Evolutionary conservation across 2,113 vertebrate genomes (phyloP).

Genomic region (Sylvicapra grimmia): DNA sequence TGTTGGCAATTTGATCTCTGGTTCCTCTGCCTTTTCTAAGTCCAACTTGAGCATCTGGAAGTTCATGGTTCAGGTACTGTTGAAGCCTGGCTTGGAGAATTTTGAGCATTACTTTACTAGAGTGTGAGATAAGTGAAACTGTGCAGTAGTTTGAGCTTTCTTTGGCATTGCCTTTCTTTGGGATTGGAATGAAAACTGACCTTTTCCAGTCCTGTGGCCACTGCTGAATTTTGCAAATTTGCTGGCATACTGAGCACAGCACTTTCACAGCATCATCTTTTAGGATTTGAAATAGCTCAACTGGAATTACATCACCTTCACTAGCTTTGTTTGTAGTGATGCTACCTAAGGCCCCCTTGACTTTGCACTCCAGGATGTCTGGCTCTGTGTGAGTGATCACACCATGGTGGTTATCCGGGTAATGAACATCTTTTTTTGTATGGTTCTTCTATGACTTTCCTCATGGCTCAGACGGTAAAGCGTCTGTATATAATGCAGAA

Average conservation of each 20-base stretch:
- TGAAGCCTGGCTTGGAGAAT: background rate
- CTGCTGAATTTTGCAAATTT: background rate
- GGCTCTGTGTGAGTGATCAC: background rate
- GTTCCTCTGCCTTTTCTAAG: background rate
- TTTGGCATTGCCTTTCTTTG: background rate
- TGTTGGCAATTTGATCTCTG: background rate
- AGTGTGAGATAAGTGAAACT: background rate
- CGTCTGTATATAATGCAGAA: too few relatives aligned
- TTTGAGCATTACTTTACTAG: background rate
- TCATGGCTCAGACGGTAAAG: too few relatives aligned
- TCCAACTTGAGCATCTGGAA: background rate
- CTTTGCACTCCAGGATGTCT: background rate
- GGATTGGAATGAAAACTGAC: background rate
- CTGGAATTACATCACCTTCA: background rate
- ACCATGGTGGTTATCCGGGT: background rate
- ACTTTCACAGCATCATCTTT: background rate
- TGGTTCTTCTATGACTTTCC: background rate
- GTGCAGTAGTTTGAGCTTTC: background rate
- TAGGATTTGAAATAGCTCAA: background rate
- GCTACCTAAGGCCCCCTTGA: background rate
- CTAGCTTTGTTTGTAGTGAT: background rate
- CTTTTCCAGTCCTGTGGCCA: background rate
- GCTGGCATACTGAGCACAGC: accelerated
- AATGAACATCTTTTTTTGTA: background rate
- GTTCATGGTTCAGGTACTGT: background rate